Conservation (phyloP, 1,140 invertebrate genomes). For the Drosophila tropicalis region DNA sequence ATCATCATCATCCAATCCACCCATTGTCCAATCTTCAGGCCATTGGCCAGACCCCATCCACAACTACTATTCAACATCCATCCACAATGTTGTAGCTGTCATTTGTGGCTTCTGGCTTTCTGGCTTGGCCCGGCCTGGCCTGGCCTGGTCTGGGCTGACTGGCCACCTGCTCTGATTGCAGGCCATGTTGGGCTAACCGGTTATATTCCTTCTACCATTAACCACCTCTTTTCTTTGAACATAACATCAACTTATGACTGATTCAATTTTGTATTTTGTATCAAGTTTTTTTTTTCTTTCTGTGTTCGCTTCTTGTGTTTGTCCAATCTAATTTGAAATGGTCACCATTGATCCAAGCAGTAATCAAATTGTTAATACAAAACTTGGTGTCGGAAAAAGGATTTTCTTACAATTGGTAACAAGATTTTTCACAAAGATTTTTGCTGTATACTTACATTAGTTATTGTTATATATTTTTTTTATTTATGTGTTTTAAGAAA, state of each 20-base stretch:
- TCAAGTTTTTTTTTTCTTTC: conserved; percentile 14
- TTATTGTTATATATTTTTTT: no score
- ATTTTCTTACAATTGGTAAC: no score
- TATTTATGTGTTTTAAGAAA: no score
- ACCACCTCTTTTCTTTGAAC: conserved; percentile 23
- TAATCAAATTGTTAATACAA: background rate
- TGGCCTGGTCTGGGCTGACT: conserved; percentile 29
- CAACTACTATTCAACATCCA: background rate
- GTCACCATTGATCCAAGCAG: conserved; percentile 14
- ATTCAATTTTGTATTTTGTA: conserved; percentile 57
- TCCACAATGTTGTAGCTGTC: conserved; percentile 26
- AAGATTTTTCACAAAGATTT: no score
- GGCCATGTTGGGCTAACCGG: conserved; percentile 44
- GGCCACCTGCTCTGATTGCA: conserved; percentile 63
- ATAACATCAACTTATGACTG: conserved; percentile 55
- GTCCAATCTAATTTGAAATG: background rate
- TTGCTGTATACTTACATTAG: no score
- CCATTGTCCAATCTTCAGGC: conserved; percentile 51
- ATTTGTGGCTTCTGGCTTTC: conserved; percentile 27
- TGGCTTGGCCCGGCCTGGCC: background rate
- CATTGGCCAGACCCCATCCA: conserved; percentile 39
- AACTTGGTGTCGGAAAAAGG: no score
- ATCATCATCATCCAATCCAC: conserved; percentile 34
- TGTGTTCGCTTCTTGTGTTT: background rate
- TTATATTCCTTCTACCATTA: conserved; percentile 29